phyloP scores from a whole-genome alignment of 2,113 vertebrate species.

The Chlamydotis undulata region DNA sequence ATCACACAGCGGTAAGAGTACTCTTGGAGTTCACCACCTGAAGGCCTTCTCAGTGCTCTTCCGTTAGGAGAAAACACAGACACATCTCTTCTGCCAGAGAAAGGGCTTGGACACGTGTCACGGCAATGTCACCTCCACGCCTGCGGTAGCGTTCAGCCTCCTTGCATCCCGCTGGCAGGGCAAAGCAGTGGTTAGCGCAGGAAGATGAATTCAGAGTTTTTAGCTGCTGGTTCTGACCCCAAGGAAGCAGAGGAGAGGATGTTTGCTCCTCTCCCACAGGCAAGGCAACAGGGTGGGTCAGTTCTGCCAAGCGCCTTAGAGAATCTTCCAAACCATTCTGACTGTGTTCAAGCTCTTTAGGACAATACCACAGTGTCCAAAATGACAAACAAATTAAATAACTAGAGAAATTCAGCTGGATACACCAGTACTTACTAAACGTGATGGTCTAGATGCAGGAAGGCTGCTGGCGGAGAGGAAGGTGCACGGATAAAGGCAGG shows the following conservation, averaged over 20 bases:
- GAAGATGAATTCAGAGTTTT: not conserved
- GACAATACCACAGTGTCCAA: not conserved
- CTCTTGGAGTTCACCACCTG: not conserved
- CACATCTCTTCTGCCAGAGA: not conserved
- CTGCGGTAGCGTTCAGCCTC: accelerated
- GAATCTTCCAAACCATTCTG: not conserved
- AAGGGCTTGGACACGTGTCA: not conserved
- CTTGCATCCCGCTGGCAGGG: accelerated
- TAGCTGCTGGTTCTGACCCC: not conserved
- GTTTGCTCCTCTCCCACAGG: not conserved
- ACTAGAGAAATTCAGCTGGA: not conserved
- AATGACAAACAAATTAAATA: not conserved
- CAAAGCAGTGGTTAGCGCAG: accelerated
- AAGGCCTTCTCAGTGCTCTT: not conserved
- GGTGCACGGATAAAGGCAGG: too few relatives aligned
- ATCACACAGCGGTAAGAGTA: accelerated
- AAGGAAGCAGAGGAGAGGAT: not conserved
- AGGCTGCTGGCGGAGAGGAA: not conserved
- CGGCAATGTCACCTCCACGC: not conserved
- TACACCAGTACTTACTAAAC: not conserved
- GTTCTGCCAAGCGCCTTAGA: accelerated
- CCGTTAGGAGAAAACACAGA: not conserved
- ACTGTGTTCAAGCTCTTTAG: not conserved
- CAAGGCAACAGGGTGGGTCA: not conserved
- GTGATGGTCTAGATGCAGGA: not conserved